Percentiles rank a stretch among this genome's conserved stretches.
Evolutionary conservation across 23 tunicate species (phyloP).

Genomic region (Trididemnum miniatum): DNA sequence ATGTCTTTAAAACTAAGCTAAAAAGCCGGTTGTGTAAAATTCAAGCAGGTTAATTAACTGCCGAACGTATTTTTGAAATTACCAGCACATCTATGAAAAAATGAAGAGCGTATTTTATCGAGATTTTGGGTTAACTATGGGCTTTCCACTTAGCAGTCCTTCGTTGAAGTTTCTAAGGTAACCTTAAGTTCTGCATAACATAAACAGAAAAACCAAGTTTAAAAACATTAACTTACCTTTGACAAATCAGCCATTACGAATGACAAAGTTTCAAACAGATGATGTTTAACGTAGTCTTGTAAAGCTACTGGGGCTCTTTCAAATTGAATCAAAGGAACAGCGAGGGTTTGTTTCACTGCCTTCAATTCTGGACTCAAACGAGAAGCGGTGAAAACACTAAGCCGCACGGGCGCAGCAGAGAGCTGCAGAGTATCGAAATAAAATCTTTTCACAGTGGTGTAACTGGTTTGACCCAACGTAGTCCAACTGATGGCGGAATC

Average conservation of each 20-base stretch:
- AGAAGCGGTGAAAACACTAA: constrained; percentile 73
- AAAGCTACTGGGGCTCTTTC: constrained; percentile 83
- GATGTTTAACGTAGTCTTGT: constrained; percentile 68
- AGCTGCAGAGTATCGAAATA: constrained; percentile 73
- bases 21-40: no score
- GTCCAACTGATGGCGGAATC: not conserved
- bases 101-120: no score
- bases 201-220: no score
- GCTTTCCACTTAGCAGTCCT: no score
- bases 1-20: no score
- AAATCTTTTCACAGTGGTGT: constrained; percentile 43
- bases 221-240: constrained; percentile 45
- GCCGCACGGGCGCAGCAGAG: constrained; percentile 44
- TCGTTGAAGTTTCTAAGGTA: no score
- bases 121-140: no score
- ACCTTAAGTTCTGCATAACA: no score
- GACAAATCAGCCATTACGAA: constrained; percentile 74
- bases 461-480: not conserved
- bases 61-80: no score
- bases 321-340: constrained; percentile 71
- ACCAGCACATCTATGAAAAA: no score
- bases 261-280: constrained; percentile 74
- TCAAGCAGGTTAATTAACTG: no score
- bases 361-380: constrained; percentile 58
- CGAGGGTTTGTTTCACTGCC: constrained; percentile 58